Conservation (phyloP, 2,888 invertebrate species). For the Drosophila kanekoi region DNA sequence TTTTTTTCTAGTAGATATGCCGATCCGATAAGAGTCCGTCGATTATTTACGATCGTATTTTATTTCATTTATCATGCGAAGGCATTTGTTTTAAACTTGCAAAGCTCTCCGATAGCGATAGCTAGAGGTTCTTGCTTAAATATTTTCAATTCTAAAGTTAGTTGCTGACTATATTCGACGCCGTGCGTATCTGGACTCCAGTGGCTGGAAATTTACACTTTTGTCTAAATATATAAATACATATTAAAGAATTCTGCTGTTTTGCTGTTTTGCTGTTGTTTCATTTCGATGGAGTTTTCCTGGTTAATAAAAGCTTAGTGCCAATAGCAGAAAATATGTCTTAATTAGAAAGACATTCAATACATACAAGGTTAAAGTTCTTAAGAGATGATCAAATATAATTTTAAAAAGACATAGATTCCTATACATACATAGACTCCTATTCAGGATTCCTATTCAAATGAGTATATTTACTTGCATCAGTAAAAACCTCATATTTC, state of each 20-base stretch:
- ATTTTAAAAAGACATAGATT: too few species aligned
- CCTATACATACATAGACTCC: too few species aligned
- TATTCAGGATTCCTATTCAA: too few species aligned
- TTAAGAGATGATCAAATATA: too few species aligned
- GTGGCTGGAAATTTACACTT: background rate
- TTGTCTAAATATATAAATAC: slow-evolving; percentile 57
- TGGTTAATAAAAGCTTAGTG: background rate
- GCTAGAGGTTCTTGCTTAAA: slow-evolving; percentile 13
- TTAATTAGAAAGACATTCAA: background rate
- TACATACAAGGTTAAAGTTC: background rate
- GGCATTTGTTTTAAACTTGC: slow-evolving; percentile 52
- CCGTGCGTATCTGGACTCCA: slow-evolving; percentile 18
- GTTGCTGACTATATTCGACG: slow-evolving; percentile 52
- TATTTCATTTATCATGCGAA: slow-evolving; percentile 70
- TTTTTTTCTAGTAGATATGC: slow-evolving; percentile 54
- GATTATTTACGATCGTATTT: slow-evolving; percentile 70
- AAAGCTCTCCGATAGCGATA: slow-evolving; percentile 42
- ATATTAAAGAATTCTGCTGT: slow-evolving; percentile 9
- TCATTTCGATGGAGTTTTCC: slow-evolving; percentile 18
- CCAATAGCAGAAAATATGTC: background rate
- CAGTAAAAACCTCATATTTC: background rate
- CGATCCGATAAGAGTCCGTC: slow-evolving; percentile 51
- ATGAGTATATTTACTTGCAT: background rate
- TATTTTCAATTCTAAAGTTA: slow-evolving; percentile 40
- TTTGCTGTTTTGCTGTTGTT: slow-evolving; percentile 40